Evolutionary conservation across 2,113 vertebrate genomes (phyloP), one percentile per base, ranked within the genome.

Genomic region (Hyperopisus bebe): DNA sequence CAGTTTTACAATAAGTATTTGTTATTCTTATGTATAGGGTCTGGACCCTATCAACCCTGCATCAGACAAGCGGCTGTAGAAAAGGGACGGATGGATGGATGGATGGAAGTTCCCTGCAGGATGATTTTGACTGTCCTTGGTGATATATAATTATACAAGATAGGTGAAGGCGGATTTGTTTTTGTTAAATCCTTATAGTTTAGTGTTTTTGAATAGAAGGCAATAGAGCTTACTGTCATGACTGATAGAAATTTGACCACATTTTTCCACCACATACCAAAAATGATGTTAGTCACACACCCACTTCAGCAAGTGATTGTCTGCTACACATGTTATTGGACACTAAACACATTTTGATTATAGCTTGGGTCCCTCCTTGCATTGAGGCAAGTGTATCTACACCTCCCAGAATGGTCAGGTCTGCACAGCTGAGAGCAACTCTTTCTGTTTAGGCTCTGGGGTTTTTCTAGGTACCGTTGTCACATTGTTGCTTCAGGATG

Each of bases 1-100:
- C 91, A 88, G 89, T 90, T 39, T 89, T 91, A 90, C 15, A 92
- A 93, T 93, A 91, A 91, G 91, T 82, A 27, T 70, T 91, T 24
- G 6, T 85, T 89, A 90, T 86, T 90, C 66, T 27, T 0, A 66
- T 27, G 24, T n/a, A 66, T 51, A 51, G 3, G 15, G 50, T 51
- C 50, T 51, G 50, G 15, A 53, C 51, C 3, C 4, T 51, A 53
- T 53, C 50, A 21, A 21, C 74, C 86, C 27, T 62, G 58, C 21
- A 62, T 62, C 7, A 62, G 62, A 66, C 62, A 66, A 66, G 8
- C 1, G 9, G 62, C 9, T 66, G n/a, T 27, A 66, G 9, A 66
- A 27, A 31, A 66, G 27, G 62, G n/a, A 11, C 1, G 55, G 48
- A 50, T 50, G 50, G 50, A 51, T 51, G 50, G 8, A 66, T 66